Base-by-base conservation (phyloP, 2,113 vertebrate species). In the Zosterops pallidus region DNA sequence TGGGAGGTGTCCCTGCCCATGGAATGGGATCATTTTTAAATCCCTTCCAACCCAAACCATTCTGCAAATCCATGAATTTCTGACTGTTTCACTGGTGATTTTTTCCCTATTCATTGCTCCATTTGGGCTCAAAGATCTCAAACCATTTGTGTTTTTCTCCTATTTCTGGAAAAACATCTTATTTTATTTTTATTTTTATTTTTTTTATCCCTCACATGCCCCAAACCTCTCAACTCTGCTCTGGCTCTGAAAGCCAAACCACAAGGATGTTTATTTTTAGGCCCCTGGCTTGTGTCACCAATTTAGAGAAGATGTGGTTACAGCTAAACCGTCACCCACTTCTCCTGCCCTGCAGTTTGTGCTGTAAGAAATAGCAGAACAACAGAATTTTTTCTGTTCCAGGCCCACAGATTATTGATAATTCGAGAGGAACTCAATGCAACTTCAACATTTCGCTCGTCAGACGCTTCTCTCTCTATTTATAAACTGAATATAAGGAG, bases 241-340 rank as follows among this genome's bases (percentile, higher is more conserved):
- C 50, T 50, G 80, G 85, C 88, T 95, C 94, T 87, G 71, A 94
- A 91, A 94, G 90, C 96, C 88, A 97, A 98, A 95, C 97, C 97
- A 57, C 97, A 97, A 62, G 44, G 23, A 44, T 21, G 92, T 93
- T 97, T 97, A 97, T 96, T 96, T 98, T 97, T 97, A 97, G 97
- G 95, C 60, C 91, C 25, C 59, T 78, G 88, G 50, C 91, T 93
- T 65, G 80, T 94, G 95, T 89, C 94, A 95, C 96, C 96, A 81
- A 85, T 97, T 98, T 97, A 79, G 94, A 97, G 96, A 97, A 96
- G 94, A 97, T 98, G 97, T 94, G 97, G 97, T 97, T 95, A 86
- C 46, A 83, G 79, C 92, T 91, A 97, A 90, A 96, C 95, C 49
- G 94, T 95, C 95, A 19, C 84, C 94, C 88, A 10, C 65, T 97